A percentile compares a stretch with the other conserved stretches of the same genome.
Evolutionary conservation across 53 echinoderm and acorn worm genomes (phyloP).

Genomic region (Echinometra lucunter): DNA sequence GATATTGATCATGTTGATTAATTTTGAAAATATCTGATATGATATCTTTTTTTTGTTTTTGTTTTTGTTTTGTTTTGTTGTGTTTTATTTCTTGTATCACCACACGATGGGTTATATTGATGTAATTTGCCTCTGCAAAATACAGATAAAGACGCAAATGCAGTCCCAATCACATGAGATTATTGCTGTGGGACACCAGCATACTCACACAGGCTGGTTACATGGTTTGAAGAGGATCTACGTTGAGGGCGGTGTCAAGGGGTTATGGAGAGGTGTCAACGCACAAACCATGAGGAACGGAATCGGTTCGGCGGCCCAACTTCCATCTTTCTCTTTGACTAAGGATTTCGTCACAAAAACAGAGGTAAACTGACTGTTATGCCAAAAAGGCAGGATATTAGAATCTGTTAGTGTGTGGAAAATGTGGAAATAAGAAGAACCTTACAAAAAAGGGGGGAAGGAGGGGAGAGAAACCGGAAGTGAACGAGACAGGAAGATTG

Average conservation of each 20-base stretch:
- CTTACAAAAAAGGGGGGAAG: too few species aligned
- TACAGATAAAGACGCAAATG: constrained; percentile 90
- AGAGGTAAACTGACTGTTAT: constrained; percentile 58
- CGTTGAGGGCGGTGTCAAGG: constrained; percentile 79
- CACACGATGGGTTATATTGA: too few species aligned
- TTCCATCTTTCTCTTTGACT: constrained; percentile 81
- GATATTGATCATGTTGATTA: too few species aligned
- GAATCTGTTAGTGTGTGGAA: neutral
- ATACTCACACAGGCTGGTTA: constrained; percentile 78
- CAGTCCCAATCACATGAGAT: constrained; percentile 82
- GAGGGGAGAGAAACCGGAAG: too few species aligned
- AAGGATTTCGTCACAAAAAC: constrained; percentile 84
- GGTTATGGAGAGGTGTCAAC: constrained; percentile 90
- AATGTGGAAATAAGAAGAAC: too few species aligned
- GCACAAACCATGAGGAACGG: constrained; percentile 85
- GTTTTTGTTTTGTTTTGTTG: neutral
- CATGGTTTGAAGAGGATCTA: constrained; percentile 76
- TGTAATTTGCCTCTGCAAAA: neutral
- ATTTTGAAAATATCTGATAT: too few species aligned
- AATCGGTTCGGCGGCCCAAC: constrained; percentile 87
- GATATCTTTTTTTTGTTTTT: too few species aligned
- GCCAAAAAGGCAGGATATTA: neutral
- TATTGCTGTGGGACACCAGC: constrained; percentile 95
- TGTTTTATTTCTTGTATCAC: neutral
- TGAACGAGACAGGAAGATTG: too few species aligned